Conservation (phyloP, 2,888 invertebrate species). For the Diplolepis rosae region DNA sequence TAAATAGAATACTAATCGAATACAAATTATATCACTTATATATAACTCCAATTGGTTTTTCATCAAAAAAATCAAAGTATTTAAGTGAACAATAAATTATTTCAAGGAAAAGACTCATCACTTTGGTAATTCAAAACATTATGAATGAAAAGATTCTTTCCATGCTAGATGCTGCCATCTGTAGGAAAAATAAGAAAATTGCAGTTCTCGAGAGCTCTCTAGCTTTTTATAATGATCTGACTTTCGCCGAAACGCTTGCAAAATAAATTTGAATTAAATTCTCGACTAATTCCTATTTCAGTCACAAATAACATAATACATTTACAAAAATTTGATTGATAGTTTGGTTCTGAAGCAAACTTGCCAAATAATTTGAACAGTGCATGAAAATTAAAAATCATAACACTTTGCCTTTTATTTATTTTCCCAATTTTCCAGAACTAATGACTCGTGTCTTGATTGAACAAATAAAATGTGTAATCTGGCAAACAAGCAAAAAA, state of each 20-base stretch:
- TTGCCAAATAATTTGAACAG: background rate
- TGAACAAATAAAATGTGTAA: background rate
- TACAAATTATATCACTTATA: no score
- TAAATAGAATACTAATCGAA: no score
- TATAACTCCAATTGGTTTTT: no score
- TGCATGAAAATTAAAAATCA: background rate
- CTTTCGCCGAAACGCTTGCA: no score
- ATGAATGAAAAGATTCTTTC: background rate
- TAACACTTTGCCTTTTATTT: background rate
- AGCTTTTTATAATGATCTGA: background rate
- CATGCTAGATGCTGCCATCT: constrained; percentile 1
- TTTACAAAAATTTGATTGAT: no score
- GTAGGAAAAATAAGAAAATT: background rate
- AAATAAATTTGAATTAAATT: no score
- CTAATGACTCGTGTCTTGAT: background rate
- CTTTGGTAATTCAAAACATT: background rate
- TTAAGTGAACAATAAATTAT: no score
- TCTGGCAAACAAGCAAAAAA: constrained; percentile 21
- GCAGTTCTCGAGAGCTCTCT: background rate
- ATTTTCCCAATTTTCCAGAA: background rate
- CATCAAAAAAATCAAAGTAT: no score
- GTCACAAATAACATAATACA: no score
- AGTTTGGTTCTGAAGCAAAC: no score
- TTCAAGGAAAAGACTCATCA: background rate
- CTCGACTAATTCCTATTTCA: no score